Evolutionary conservation across 1,140 invertebrate species (phyloP), one percentile per base, ranked within the genome.

Genomic region (Brachionus paranguensis): DNA sequence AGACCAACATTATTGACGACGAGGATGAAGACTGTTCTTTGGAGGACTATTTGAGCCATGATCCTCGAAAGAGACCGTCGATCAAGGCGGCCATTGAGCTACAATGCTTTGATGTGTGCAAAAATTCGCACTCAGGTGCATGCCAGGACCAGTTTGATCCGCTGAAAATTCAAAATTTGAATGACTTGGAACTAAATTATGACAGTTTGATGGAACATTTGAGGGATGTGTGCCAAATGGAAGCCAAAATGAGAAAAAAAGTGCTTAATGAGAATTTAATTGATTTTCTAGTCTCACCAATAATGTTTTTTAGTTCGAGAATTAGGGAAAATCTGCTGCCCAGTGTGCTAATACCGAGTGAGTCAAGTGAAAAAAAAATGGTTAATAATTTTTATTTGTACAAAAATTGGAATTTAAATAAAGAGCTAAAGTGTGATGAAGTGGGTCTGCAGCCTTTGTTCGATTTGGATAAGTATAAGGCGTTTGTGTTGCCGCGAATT

Each of bases 401-500:
- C 37, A 43, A 72, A 72, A 72, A 72, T 72, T 72, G 68, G 68
- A 72, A 72, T 43, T 41, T 72, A 41, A 72, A 72, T 72, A 43
- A 72, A 45, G 41, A 41, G 29, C 5, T 43, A 5, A 45, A 72
- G 24, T 17, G 10, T 17, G 37, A 72, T n/a, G 37, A 72, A 17
- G 17, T 10, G 8, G 14, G 37, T 47, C 12, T 76, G 12, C 43
- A 76, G 20, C 72, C 72, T 20, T 53, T 76, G 7, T 27, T 76
- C 3, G 72, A 76, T 29, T 20, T 64, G 24, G 78, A 81, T 24
- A 81, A 81, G 64, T 81, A 81, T 8, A 81, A 81, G 27, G 78
- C 78, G 14, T 81, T 81, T 64, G 78, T 81, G 12, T 8, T 81
- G 12, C 78, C 78, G n/a, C 33, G 78, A 17, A 81, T 81, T 20